phyloP scores from a whole-genome alignment of 2,888 invertebrate genomes.

The Cantharis rustica region DNA sequence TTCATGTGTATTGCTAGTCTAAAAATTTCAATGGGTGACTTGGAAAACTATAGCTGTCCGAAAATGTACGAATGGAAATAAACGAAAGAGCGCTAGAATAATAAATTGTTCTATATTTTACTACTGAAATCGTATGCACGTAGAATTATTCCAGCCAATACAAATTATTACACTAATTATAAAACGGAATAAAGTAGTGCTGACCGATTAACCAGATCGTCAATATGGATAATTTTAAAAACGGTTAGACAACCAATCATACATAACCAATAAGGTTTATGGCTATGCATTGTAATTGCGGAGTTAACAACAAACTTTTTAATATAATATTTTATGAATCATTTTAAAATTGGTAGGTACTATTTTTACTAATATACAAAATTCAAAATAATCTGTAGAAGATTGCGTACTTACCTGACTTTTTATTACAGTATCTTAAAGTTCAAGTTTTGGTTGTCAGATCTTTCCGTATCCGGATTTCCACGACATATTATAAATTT shows the following conservation, averaged over 20 bases:
- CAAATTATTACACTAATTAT: neutral
- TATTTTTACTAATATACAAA: no score
- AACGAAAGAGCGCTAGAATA: neutral
- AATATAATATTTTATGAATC: neutral
- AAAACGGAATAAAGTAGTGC: neutral
- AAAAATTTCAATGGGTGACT: conserved; percentile 3
- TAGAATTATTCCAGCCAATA: no score
- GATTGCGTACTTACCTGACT: neutral
- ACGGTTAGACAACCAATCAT: neutral
- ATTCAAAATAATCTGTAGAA: neutral
- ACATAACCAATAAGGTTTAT: neutral
- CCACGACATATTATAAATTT: neutral
- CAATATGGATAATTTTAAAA: neutral
- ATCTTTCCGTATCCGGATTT: neutral
- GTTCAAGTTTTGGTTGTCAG: neutral
- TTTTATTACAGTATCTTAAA: neutral
- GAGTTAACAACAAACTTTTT: neutral
- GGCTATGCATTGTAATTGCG: neutral
- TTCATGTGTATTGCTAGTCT: conserved; percentile 13
- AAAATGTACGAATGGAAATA: neutral
- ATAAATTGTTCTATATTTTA: neutral
- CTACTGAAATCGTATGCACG: neutral
- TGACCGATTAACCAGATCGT: no score
- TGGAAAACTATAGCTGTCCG: neutral
- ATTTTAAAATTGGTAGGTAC: no score